Conservation (phyloP, 2,888 invertebrate species). For the Germaria angustata region DNA sequence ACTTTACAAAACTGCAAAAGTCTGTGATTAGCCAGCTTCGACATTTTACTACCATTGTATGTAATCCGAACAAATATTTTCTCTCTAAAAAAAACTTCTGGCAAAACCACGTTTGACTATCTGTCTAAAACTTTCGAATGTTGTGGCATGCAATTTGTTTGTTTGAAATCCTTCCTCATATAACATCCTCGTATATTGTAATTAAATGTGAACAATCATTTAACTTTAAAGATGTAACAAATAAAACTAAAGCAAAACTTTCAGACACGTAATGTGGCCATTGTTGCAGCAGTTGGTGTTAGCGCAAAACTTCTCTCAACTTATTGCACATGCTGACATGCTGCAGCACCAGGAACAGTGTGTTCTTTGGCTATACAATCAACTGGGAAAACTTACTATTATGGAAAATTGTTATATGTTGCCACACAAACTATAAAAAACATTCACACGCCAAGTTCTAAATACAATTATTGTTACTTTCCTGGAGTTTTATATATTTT, state of each 20-base stretch:
- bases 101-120: constrained; percentile 31
- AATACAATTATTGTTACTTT: constrained; percentile 45
- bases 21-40: too few species aligned
- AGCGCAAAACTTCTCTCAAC: constrained; percentile 28
- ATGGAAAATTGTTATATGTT: constrained; percentile 51
- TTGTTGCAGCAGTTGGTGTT: constrained; percentile 49
- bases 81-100: background rate
- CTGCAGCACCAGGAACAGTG: background rate
- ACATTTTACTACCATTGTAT: too few species aligned
- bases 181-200: constrained; percentile 56
- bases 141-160: constrained; percentile 65
- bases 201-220: constrained; percentile 66
- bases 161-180: constrained; percentile 51
- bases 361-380: constrained; percentile 5
- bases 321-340: constrained; percentile 12
- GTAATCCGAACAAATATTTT: background rate
- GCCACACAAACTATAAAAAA: background rate
- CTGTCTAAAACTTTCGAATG: constrained; percentile 49
- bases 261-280: constrained; percentile 61
- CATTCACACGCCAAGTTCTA: background rate
- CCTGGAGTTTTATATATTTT: constrained; percentile 27
- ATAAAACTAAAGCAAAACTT: constrained; percentile 53
- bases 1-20: too few species aligned
- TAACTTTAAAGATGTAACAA: constrained; percentile 31
- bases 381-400: constrained; percentile 56